Evolutionary conservation across 1,140 invertebrate genomes (phyloP).

Genomic region (Cryptotermes secundus): DNA sequence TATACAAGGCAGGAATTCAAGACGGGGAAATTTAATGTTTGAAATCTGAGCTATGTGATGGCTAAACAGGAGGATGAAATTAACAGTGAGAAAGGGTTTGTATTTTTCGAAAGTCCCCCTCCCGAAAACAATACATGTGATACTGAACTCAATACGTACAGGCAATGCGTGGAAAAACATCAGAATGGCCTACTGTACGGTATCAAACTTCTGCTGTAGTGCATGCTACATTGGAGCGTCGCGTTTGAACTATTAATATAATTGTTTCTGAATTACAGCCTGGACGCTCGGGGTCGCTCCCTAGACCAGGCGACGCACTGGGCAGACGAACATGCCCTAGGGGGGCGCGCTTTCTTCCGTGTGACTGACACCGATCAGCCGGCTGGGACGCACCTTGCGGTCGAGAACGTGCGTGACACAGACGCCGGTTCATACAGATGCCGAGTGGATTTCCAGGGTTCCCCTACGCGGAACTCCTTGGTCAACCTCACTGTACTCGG

Average conservation of each 20-base stretch:
- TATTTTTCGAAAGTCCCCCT: no score
- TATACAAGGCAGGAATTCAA: no score
- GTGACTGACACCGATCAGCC: constrained; percentile 58
- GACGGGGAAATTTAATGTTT: no score
- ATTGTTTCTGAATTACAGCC: constrained; percentile 56
- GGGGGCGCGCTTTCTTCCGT: constrained; percentile 62
- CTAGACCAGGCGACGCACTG: constrained; percentile 65
- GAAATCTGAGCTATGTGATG: no score
- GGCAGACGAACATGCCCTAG: constrained; percentile 61
- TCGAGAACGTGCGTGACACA: constrained; percentile 63
- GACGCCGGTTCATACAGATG: constrained; percentile 84
- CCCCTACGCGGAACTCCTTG: constrained; percentile 80
- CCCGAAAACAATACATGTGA: no score
- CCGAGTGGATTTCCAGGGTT: constrained; percentile 84
- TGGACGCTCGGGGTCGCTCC: constrained; percentile 62
- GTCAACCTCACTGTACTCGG: constrained; percentile 86
- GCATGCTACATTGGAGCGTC: no score
- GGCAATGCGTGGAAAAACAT: no score
- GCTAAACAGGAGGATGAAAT: no score
- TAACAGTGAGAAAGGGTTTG: no score
- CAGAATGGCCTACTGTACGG: no score
- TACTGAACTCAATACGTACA: no score
- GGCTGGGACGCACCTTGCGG: constrained; percentile 61
- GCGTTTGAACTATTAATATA: constrained; percentile 3
- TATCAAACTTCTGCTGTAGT: no score